Conservation (phyloP, 2,113 vertebrate species). For the Corythaixoides concolor region DNA sequence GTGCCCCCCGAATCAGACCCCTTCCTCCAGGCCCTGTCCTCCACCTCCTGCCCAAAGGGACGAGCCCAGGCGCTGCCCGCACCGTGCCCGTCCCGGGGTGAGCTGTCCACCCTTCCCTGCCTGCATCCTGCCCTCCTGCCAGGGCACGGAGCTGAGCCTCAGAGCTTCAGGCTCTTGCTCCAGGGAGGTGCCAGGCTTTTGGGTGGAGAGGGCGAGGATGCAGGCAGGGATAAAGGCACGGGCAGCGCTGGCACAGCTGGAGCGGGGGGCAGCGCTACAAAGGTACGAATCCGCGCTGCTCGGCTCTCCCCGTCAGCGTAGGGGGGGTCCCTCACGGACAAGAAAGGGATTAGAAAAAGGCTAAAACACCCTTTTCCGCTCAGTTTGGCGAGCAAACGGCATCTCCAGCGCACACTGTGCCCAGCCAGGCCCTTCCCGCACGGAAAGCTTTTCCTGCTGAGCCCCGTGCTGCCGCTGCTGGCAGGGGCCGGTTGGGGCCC, state of each 20-base stretch:
- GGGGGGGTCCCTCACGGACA: background rate
- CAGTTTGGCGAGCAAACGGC: background rate
- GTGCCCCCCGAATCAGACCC: background rate
- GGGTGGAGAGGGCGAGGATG: background rate
- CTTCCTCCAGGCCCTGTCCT: background rate
- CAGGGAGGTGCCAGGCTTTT: background rate
- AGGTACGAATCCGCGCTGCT: background rate
- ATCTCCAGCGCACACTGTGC: accelerated
- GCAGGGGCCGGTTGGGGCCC: background rate
- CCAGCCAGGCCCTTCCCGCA: background rate
- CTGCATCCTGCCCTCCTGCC: background rate
- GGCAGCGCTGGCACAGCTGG: background rate
- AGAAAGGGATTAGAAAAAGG: background rate
- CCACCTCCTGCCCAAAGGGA: background rate
- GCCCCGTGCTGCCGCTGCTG: background rate
- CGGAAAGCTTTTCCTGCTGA: background rate
- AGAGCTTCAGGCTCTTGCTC: accelerated
- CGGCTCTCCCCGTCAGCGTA: background rate
- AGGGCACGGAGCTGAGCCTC: background rate
- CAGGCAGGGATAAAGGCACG: background rate
- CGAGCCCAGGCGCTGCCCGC: background rate
- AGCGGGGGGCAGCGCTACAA: background rate
- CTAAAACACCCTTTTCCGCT: background rate
- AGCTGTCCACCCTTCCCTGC: background rate
- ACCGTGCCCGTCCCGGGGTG: background rate